These are phyloP conservation scores for Apotomis betuletana DNA, from an alignment of 2,888 invertebrate species.

Conservation along the genomic window DNA sequence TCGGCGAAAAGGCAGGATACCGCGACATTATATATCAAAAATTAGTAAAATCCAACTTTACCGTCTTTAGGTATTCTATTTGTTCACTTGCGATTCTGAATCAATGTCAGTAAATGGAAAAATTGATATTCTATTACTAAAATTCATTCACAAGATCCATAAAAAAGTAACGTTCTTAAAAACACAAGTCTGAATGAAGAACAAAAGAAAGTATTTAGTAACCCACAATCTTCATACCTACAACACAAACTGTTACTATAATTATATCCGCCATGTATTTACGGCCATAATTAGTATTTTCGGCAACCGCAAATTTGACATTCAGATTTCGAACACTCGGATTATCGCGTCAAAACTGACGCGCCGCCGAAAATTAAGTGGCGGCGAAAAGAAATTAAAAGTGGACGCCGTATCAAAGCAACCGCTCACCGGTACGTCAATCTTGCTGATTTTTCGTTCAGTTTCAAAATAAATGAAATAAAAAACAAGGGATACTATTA, in stretches of 20 bases:
- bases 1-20: too few relatives aligned
- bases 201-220: constrained; percentile 34
- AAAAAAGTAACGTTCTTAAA: neutral
- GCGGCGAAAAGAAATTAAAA: constrained; percentile 50
- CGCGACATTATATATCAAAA: too few relatives aligned
- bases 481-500: constrained; percentile 65
- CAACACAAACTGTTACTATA: constrained; percentile 23
- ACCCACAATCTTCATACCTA: constrained; percentile 16
- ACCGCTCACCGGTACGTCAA: constrained; percentile 64
- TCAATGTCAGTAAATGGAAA: too few relatives aligned
- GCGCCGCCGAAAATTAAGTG: constrained; percentile 63
- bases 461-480: constrained; percentile 72
- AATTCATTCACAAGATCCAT: too few relatives aligned
- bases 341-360: constrained; percentile 73
- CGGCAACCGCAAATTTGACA: constrained; percentile 43
- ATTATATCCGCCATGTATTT: constrained; percentile 20
- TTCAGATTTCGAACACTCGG: constrained; percentile 49
- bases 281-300: constrained; percentile 40
- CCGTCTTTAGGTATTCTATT: too few relatives aligned
- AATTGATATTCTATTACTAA: too few relatives aligned
- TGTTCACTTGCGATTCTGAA: too few relatives aligned
- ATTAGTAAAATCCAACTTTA: too few relatives aligned
- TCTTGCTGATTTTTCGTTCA: constrained; percentile 72
- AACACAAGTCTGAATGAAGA: constrained; percentile 14
- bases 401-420: constrained; percentile 58